Evolutionary conservation across 2,113 vertebrate species (phyloP).

Genomic region (Daphoenositta chrysoptera): DNA sequence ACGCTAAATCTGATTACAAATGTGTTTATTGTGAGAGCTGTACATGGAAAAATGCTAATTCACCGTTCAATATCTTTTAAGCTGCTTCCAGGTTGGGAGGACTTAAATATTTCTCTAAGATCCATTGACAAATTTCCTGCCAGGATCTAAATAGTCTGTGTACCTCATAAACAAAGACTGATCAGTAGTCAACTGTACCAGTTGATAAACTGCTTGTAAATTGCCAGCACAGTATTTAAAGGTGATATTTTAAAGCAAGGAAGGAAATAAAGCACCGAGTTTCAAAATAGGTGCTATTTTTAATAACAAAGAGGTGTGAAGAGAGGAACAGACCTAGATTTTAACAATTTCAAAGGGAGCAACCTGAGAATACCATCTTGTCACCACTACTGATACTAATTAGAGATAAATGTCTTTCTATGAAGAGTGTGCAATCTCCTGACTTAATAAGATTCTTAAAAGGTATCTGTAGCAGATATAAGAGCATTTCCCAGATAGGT

Average conservation of each 20-base stretch:
- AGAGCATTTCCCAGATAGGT: neutral
- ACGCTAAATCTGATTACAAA: constrained; percentile 38
- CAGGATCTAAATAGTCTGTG: neutral
- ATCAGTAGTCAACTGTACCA: neutral
- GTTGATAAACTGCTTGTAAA: neutral
- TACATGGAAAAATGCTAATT: constrained; percentile 21
- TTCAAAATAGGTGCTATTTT: neutral
- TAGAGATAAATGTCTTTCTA: neutral
- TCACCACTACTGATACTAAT: neutral
- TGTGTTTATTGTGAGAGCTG: neutral
- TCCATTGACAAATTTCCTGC: neutral
- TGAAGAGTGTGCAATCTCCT: neutral
- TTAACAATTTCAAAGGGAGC: neutral
- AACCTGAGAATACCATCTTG: neutral
- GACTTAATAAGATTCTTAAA: neutral
- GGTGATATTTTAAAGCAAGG: neutral
- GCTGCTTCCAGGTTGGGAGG: neutral
- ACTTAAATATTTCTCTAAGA: constrained; percentile 3
- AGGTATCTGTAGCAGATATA: neutral
- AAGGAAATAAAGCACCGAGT: neutral
- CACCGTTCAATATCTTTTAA: constrained; percentile 12
- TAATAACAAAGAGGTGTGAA: neutral
- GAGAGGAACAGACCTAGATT: neutral
- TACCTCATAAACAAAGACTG: neutral
- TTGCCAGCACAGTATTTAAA: neutral